Base-by-base conservation (phyloP, 2,888 invertebrate genomes). In the Drosophila sordidula region DNA sequence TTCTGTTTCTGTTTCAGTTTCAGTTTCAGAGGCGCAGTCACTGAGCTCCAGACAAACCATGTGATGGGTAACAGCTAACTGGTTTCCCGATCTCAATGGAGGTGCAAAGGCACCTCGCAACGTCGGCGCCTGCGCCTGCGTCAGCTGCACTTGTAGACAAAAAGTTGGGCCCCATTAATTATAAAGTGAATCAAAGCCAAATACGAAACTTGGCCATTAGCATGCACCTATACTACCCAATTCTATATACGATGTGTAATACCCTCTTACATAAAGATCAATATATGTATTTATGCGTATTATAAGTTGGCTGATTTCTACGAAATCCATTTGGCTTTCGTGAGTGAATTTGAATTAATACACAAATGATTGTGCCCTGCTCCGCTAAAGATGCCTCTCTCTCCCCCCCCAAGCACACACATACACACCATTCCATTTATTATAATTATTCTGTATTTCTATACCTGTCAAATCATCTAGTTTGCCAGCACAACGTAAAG, bases 21-120 rank as follows among this genome's bases (percentile, higher is more conserved):
- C 14, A 32, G 38, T 42, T 47, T 46, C 29, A 57, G 52, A 52
- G 47, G 49, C 39, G 36, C 47, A 51, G 32, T 26, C 49, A 44
- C 18, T 22, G 36, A 14, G 39, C 51, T 64, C 38, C 41, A 59
- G 59, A 42, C 51, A 14, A 56, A n/a, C 41, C 45, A 32, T 34
- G 16, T 61, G 69, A 58, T 42, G 54, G 70, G 45, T 55, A 66
- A 47, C 65, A 73, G 51, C 59, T 46, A 73, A 73, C 73, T 70
- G 73, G 73, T 74, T 74, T 73, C 29, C 55, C 52, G 36, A 52
- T 52, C 52, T 32, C 47, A 57, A 29, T 39, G 46, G 47, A 38
- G 45, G 42, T 11, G 44, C 22, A 45, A 52, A 47, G 22, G 38
- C 44, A 39, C 8, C 26, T 36, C n/a, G 47, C 36, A 56, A 38